Evolutionary conservation across 1,140 invertebrate species (phyloP).

Genomic region (Drosophila ogumai): DNA sequence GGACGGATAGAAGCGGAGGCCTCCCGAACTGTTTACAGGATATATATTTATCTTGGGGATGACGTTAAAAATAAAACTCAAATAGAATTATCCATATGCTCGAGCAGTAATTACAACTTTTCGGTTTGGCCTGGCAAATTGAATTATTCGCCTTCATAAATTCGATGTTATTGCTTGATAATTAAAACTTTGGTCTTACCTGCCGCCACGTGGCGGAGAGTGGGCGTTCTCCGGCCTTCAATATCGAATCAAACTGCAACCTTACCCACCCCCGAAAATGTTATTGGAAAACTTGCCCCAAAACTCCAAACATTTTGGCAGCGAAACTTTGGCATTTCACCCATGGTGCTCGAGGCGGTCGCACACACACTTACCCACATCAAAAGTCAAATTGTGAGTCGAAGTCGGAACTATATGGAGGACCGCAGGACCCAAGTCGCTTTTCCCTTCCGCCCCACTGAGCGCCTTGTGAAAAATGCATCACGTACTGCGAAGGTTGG

Average conservation of each 20-base stretch:
- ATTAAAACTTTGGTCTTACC: constrained; percentile 16
- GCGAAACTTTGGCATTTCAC: constrained; percentile 40
- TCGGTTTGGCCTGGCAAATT: constrained; percentile 2
- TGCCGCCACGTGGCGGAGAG: not conserved
- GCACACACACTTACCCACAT: constrained; percentile 61
- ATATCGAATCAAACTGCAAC: constrained; percentile 18
- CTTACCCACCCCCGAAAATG: constrained; percentile 9
- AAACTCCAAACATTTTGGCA: constrained; percentile 45
- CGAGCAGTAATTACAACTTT: constrained; percentile 18
- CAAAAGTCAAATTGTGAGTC: constrained; percentile 73
- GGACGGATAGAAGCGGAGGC: constrained; percentile 2
- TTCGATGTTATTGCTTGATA: constrained; percentile 20
- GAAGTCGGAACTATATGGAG: constrained; percentile 52
- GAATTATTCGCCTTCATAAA: constrained; percentile 28
- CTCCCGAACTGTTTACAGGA: not conserved
- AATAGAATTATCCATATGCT: constrained; percentile 19
- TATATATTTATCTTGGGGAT: constrained; percentile 1
- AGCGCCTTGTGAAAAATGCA: constrained; percentile 70
- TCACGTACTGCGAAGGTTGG: constrained; percentile 69
- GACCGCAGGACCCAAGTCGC: constrained; percentile 27
- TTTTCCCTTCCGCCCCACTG: constrained; percentile 24
- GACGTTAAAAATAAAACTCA: constrained; percentile 3
- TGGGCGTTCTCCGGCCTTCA: not conserved
- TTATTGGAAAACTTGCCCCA: constrained; percentile 47
- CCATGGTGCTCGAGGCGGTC: constrained; percentile 59